Evolutionary conservation across 1,140 invertebrate species (phyloP).

Genomic region (Lerema accius): DNA sequence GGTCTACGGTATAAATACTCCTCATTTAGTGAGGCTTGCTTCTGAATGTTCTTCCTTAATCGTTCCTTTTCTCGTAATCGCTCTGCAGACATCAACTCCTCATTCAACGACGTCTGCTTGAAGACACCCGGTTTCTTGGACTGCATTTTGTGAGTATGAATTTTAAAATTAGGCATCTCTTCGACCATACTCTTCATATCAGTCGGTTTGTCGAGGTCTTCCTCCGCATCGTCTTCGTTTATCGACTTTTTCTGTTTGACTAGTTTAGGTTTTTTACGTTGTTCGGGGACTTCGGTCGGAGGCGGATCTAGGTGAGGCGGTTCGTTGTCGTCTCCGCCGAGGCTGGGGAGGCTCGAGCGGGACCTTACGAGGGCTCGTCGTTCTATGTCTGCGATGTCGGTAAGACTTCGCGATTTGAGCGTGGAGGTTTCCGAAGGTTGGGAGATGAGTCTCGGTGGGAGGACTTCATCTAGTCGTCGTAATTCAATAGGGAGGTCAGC

Average conservation of each 20-base stretch:
- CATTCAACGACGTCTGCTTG: conserved; percentile 94
- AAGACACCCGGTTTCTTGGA: conserved; percentile 86
- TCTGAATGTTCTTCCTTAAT: conserved; percentile 93
- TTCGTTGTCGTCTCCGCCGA: conserved; percentile 77
- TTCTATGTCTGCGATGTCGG: conserved; percentile 90
- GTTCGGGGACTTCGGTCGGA: conserved; percentile 54
- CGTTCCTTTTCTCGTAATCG: conserved; percentile 91
- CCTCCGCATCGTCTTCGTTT: conserved; percentile 87
- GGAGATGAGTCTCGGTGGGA: conserved; percentile 73
- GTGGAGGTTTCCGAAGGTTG: conserved; percentile 83
- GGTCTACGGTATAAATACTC: conserved; percentile 90
- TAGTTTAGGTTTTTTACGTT: conserved; percentile 84
- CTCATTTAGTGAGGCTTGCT: conserved; percentile 94
- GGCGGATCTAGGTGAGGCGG: conserved; percentile 52
- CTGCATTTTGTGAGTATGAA: conserved; percentile 69
- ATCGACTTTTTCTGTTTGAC: conserved; percentile 92
- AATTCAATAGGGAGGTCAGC: conserved; percentile 93
- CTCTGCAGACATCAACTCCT: conserved; percentile 93
- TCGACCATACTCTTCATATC: conserved; percentile 86
- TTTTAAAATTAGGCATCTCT: conserved; percentile 85
- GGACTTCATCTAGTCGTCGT: conserved; percentile 90
- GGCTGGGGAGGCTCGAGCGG: conserved; percentile 88
- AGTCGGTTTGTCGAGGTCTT: conserved; percentile 85
- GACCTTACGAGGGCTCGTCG: conserved; percentile 87
- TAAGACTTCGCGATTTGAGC: conserved; percentile 90